These are phyloP conservation scores for Caerostris darwini DNA, from an alignment of 1,140 invertebrate genomes.

Conservation along the genomic window DNA sequence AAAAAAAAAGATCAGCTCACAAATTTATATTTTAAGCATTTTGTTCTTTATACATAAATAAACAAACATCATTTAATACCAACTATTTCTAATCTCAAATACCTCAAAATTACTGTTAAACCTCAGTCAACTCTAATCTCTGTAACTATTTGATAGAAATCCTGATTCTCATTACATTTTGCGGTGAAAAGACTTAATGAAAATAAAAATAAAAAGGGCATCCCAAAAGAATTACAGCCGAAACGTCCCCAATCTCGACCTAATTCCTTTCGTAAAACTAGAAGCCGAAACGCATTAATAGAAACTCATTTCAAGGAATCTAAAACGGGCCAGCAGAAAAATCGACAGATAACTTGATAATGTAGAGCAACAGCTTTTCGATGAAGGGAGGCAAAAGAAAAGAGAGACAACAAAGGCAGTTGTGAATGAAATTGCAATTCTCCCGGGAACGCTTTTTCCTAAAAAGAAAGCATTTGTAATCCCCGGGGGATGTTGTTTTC, in stretches of 20 bases:
- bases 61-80: too few relatives aligned
- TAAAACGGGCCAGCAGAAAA: not conserved
- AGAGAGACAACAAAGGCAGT: not conserved
- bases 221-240: not conserved
- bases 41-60: too few relatives aligned
- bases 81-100: too few relatives aligned
- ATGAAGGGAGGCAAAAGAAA: not conserved
- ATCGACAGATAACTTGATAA: conserved; percentile 45
- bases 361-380: conserved; percentile 21
- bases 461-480: conserved; percentile 30
- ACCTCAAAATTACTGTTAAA: not conserved
- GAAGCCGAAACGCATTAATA: conserved; percentile 10
- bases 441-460: not conserved
- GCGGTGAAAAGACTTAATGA: not conserved
- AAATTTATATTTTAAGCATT: too few relatives aligned
- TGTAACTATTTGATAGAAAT: not conserved
- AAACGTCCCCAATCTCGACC: not conserved
- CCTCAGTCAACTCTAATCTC: not conserved
- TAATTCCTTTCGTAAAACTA: not conserved
- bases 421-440: conserved; percentile 45
- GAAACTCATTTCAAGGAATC: not conserved
- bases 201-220: not conserved
- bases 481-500: conserved; percentile 29
- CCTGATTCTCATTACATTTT: not conserved
- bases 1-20: too few relatives aligned